Percentiles rank a stretch among this genome's conserved stretches.
These are phyloP conservation scores for Leucophenga montana DNA, from an alignment of 2,888 invertebrate genomes.

Conservation along the genomic window DNA sequence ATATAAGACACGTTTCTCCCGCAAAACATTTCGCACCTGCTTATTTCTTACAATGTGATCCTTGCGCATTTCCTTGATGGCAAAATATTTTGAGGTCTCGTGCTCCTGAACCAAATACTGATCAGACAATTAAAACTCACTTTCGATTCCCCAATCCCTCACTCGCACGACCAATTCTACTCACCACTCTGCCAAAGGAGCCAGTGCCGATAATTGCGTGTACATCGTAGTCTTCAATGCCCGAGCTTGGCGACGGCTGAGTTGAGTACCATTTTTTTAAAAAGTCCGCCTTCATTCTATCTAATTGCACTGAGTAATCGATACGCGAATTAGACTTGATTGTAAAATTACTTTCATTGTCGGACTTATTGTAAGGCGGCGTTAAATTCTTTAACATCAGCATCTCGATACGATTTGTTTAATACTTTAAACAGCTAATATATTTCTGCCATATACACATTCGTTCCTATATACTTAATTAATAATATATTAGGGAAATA, in stretches of 20 bases:
- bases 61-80: constrained; percentile 74
- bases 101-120: neutral
- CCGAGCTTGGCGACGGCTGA: neutral
- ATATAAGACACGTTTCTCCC: constrained; percentile 90
- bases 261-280: neutral
- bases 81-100: neutral
- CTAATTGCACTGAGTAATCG: neutral
- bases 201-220: neutral
- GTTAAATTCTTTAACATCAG: neutral
- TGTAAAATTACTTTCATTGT: neutral
- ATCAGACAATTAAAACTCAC: neutral
- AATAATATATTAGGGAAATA: too few relatives aligned
- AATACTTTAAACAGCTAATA: neutral
- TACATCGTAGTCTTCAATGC: neutral
- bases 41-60: constrained; percentile 87
- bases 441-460: neutral
- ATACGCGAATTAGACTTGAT: neutral
- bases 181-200: constrained; percentile 3
- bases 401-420: neutral
- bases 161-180: neutral
- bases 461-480: neutral
- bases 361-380: neutral
- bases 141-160: neutral
- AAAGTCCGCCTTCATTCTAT: neutral
- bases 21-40: constrained; percentile 88